Conservation (phyloP, 2,888 invertebrate species). For the Scrobipalpa atriplicella region DNA sequence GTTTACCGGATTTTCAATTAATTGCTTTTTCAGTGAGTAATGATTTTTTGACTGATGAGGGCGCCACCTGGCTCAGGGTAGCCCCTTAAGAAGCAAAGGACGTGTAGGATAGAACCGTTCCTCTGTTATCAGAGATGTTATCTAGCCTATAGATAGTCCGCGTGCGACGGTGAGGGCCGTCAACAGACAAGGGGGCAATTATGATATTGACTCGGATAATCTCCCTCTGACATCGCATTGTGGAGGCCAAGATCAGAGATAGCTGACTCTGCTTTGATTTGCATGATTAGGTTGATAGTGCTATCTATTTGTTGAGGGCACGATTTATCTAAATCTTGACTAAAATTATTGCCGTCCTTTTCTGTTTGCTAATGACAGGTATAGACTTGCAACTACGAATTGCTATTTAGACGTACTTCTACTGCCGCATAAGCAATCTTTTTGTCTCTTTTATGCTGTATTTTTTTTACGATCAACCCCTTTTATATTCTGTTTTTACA, state of each 20-base stretch:
- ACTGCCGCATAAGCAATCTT: too few species aligned
- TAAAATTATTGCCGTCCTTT: too few species aligned
- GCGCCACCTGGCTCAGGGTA: too few species aligned
- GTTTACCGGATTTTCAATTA: too few species aligned
- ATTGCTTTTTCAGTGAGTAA: too few species aligned
- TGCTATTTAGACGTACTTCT: too few species aligned
- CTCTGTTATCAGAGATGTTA: not conserved
- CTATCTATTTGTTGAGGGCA: too few species aligned
- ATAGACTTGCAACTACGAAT: not conserved
- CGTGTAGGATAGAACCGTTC: not conserved
- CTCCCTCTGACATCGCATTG: not conserved
- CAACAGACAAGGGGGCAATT: not conserved
- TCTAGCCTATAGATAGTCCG: not conserved
- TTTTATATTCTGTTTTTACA: too few species aligned
- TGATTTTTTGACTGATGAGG: too few species aligned
- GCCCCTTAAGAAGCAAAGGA: not conserved
- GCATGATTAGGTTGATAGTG: not conserved
- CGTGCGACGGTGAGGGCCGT: not conserved
- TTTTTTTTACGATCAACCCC: too few species aligned
- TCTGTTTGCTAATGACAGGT: not conserved
- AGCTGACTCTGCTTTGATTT: conserved; percentile 19
- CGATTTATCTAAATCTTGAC: too few species aligned
- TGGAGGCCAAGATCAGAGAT: not conserved
- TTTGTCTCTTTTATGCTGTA: too few species aligned
- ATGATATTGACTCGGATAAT: conserved; percentile 19